Evolutionary conservation across 1,140 invertebrate species (phyloP).

Genomic region (Pantala flavescens): DNA sequence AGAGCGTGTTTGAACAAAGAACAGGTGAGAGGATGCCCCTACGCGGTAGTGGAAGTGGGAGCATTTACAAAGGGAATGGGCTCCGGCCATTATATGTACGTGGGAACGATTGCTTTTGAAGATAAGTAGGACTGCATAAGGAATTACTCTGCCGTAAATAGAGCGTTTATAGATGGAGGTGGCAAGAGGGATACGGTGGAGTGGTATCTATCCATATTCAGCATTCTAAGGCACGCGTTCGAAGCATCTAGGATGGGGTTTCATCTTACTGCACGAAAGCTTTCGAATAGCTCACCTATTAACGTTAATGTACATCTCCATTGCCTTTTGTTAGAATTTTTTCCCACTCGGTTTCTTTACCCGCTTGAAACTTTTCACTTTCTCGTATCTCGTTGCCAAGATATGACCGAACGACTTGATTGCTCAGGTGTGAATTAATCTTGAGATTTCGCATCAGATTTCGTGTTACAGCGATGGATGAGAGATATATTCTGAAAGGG

Average conservation of each 20-base stretch:
- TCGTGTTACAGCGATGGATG: too few relatives aligned
- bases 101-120: neutral
- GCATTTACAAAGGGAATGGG: neutral
- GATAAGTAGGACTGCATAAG: neutral
- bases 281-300: neutral
- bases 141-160: neutral
- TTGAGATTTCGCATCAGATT: too few relatives aligned
- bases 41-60: too few relatives aligned
- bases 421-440: too few relatives aligned
- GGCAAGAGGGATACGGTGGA: neutral
- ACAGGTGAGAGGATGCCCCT: too few relatives aligned
- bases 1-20: too few relatives aligned
- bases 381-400: too few relatives aligned
- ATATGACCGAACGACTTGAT: too few relatives aligned
- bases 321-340: too few relatives aligned
- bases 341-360: too few relatives aligned
- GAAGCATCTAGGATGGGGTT: neutral
- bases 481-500: too few relatives aligned
- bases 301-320: neutral
- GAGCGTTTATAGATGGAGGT: neutral
- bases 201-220: neutral
- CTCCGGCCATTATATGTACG: neutral
- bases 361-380: too few relatives aligned
- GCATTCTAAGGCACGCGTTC: neutral
- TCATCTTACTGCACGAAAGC: neutral